phyloP scores from a whole-genome alignment of 2,888 invertebrate species.

The Cryptops parisi region DNA sequence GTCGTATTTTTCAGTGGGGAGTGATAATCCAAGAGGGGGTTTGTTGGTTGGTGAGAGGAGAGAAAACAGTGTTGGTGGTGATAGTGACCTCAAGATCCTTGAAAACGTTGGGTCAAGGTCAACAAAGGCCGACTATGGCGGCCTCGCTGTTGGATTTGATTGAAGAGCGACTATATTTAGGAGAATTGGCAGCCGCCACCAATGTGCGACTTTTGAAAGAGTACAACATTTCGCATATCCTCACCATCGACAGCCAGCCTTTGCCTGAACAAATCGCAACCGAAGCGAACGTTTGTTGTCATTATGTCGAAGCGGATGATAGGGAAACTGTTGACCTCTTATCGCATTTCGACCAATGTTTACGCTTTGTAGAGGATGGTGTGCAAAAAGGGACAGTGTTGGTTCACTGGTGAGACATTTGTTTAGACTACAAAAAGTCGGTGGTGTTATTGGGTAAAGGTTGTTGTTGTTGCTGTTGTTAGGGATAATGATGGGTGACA shows the following conservation, averaged over 20 bases:
- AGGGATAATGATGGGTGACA: too few relatives aligned
- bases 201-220: constrained; percentile 9
- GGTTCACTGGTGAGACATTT: constrained; percentile 91
- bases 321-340: constrained; percentile 68
- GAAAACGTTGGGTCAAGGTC: constrained; percentile 13
- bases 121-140: constrained; percentile 1
- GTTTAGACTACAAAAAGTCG: too few relatives aligned
- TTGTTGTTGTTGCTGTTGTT: too few relatives aligned
- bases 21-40: too few relatives aligned
- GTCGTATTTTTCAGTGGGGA: too few relatives aligned
- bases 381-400: constrained; percentile 52
- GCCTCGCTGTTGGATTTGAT: constrained; percentile 13
- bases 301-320: constrained; percentile 3
- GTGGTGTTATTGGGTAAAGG: too few relatives aligned
- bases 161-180: constrained; percentile 14
- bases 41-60: too few relatives aligned
- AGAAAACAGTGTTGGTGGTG: constrained; percentile 7
- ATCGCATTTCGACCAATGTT: constrained; percentile 58
- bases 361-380: constrained; percentile 57
- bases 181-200: constrained; percentile 14
- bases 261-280: constrained; percentile 54
- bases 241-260: constrained; percentile 73
- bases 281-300: neutral
- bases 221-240: constrained; percentile 40
- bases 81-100: constrained; percentile 10